Evolutionary conservation across 2,797 vertebrate genomes (phyloP).

Genomic region (Tragopan temminckii): DNA sequence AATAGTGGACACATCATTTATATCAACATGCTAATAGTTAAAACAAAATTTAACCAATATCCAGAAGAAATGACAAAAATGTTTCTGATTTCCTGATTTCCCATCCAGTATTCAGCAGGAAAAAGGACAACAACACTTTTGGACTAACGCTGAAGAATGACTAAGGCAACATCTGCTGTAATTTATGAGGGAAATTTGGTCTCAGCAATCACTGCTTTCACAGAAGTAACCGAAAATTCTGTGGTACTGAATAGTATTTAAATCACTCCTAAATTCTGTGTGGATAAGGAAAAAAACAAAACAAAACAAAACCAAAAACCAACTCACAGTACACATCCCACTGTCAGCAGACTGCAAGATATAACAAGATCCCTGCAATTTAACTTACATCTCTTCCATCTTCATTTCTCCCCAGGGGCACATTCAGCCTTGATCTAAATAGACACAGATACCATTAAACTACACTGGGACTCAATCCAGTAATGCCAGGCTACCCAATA

Average conservation of each 20-base stretch:
- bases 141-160: not conserved
- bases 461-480: slow-evolving; percentile 21
- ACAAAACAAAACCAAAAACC: not conserved
- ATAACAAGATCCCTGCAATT: not conserved
- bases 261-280: not conserved
- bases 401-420: not conserved
- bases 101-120: not conserved
- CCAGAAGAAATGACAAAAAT: not conserved
- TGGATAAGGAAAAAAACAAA: not conserved
- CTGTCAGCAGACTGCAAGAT: not conserved
- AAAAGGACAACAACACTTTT: not conserved
- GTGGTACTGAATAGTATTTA: not conserved
- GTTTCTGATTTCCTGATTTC: not conserved
- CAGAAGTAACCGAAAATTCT: not conserved
- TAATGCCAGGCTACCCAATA: slow-evolving; percentile 11
- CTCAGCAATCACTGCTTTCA: not conserved
- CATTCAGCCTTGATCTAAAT: slow-evolving; percentile 50
- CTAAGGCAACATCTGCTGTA: not conserved
- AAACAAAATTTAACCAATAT: not conserved
- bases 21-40: not conserved
- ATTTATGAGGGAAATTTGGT: not conserved
- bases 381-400: slow-evolving; percentile 5
- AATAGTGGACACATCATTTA: not conserved
- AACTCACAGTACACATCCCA: not conserved
- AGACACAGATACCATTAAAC: slow-evolving; percentile 39